Evolutionary conservation across 2,888 invertebrate genomes (phyloP), one percentile per base, ranked within the genome.

Genomic region (Plusia festucae): DNA sequence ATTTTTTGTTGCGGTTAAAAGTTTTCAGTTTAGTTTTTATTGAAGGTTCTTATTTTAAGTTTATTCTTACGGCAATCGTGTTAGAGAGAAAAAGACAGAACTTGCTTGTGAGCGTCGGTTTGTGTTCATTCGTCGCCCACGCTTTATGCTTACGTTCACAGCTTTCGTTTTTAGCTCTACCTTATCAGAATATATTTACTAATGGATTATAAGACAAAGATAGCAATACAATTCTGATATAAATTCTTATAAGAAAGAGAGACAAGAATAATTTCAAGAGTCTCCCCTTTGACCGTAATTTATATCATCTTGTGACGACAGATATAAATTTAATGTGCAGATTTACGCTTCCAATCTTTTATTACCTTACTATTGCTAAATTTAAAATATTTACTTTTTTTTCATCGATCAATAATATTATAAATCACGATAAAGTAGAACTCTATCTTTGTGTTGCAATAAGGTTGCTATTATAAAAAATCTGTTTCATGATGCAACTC

Each of bases 141-240:
- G 34, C 16, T 44, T 44, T 53, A 27, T 57, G 57, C 54, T 54
- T 55, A 65, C 74, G 30, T n/a, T n/a, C n/a, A n/a, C 46, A 73
- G n/a, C n/a, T n/a, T n/a, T n/a, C n/a, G n/a, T n/a, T n/a, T 68
- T 73, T 73, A 53, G 53, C 74, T 76, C 66, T 82, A 79, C 61
- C 20, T 53, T 52, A 55, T 60, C 60, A 57, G 55, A 8, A 24
- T 16, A 56, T 20, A 65, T 20, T 57, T 11, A n/a, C 7, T 5
- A 18, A 52, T 69, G 53, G 57, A 40, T 56, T 60, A 6, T 15
- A 27, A 32, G 62, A 76, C 5, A 56, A 58, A 59, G 69, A 74
- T 18, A 53, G 63, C 53, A 20, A 61, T 27, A 65, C 4, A 5
- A 27, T 2, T 20, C 32, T 2, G 11, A 53, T 20, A 11, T 49